Evolutionary conservation across 2,797 vertebrate species (phyloP).

Genomic region (Rhynchotus rufescens): DNA sequence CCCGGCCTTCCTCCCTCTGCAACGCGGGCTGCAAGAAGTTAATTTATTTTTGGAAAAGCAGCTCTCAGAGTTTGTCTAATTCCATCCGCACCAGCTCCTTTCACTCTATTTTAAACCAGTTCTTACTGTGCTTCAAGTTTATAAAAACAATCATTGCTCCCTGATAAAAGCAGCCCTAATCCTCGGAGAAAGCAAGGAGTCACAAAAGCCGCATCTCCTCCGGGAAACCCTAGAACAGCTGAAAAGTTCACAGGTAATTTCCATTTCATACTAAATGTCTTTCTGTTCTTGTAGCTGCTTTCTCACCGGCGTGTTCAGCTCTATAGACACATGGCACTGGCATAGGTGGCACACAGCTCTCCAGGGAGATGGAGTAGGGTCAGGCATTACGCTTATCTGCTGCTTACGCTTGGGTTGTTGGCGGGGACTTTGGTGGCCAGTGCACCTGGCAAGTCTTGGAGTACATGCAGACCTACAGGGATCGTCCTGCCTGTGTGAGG

Average conservation of each 20-base stretch:
- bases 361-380: accelerated
- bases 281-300: background rate
- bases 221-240: conserved; percentile 36
- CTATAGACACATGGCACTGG: background rate
- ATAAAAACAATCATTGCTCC: conserved; percentile 57
- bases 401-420: background rate
- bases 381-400: background rate
- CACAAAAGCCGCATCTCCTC: conserved; percentile 42
- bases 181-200: conserved; percentile 12
- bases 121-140: conserved; percentile 68
- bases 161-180: conserved; percentile 39
- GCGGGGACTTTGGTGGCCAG: background rate
- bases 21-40: conserved; percentile 71
- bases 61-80: conserved; percentile 66
- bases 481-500: accelerated
- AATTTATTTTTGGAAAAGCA: conserved; percentile 71
- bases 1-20: background rate
- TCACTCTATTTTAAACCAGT: conserved; percentile 69
- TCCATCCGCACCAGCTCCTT: conserved; percentile 67
- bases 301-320: background rate
- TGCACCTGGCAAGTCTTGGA: background rate
- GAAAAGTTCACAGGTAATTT: conserved; percentile 54
- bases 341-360: background rate
- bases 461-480: accelerated
- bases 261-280: background rate